Conservation (phyloP, 1,140 invertebrate genomes). For the Pseudomyrmex pallidus region DNA sequence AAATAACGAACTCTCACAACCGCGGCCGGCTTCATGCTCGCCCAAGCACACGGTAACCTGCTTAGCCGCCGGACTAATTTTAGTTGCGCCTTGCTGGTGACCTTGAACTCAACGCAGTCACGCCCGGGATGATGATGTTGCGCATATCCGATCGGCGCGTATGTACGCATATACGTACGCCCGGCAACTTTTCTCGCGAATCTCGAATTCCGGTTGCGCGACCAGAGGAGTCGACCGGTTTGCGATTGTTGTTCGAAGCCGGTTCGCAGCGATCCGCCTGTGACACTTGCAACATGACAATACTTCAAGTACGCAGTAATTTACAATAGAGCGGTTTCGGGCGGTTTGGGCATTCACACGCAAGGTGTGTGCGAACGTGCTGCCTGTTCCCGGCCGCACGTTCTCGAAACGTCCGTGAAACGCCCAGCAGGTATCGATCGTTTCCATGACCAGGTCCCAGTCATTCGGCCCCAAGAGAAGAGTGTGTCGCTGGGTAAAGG, state of each 20-base stretch:
- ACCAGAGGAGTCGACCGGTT: background rate
- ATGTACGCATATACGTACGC: background rate
- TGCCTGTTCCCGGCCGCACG: constrained; percentile 2
- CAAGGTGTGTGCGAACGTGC: constrained; percentile 2
- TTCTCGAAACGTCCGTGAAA: constrained; percentile 58
- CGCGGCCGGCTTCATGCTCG: constrained; percentile 26
- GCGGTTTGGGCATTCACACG: background rate
- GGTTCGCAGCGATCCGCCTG: constrained; percentile 32
- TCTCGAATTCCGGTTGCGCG: constrained; percentile 31
- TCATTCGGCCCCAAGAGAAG: constrained; percentile 17
- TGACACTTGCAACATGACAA: constrained; percentile 38
- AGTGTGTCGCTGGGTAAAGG: constrained; percentile 56
- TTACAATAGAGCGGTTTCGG: constrained; percentile 2
- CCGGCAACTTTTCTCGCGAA: background rate
- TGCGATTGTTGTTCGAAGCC: background rate
- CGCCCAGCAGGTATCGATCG: constrained; percentile 60
- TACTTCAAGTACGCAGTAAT: constrained; percentile 11
- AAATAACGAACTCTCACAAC: constrained; percentile 37
- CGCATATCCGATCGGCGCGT: background rate
- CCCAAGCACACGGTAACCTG: constrained; percentile 31
- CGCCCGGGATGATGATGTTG: constrained; percentile 24
- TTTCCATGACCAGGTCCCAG: constrained; percentile 30
- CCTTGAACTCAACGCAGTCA: constrained; percentile 52
- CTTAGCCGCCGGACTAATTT: constrained; percentile 41
- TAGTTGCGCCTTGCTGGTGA: constrained; percentile 21